Conservation (phyloP, 2,797 vertebrate genomes). For the Tapera naevia region DNA sequence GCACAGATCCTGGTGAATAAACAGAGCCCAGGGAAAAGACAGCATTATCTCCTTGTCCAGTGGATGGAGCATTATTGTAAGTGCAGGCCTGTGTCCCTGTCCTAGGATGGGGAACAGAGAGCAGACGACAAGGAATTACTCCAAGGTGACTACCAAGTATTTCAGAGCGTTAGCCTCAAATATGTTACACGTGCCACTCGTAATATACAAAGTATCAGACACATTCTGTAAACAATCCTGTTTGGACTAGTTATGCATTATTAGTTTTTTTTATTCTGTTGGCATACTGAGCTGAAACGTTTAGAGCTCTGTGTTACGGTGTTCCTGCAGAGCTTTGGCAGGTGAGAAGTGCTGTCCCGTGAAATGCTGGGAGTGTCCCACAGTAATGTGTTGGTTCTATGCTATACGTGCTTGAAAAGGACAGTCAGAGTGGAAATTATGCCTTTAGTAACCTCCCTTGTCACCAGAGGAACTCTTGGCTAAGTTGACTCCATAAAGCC, state of each 20-base stretch:
- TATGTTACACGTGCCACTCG: rapidly evolving
- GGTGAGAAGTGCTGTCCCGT: neutral
- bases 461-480: neutral
- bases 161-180: neutral
- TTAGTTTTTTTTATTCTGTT: neutral
- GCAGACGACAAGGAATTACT: neutral
- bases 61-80: neutral
- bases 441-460: neutral
- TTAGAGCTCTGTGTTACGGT: neutral
- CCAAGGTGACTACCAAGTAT: too few relatives aligned
- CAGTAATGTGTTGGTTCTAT: neutral
- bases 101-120: neutral
- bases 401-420: neutral
- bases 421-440: neutral
- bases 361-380: neutral
- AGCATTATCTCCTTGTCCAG: neutral
- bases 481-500: neutral
- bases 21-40: neutral
- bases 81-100: neutral
- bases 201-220: neutral
- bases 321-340: neutral
- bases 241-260: neutral
- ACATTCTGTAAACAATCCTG: neutral
- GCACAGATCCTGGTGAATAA: neutral
- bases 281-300: neutral